Evolutionary conservation across 1,140 invertebrate genomes (phyloP).

Genomic region (Drosophila repletoides): DNA sequence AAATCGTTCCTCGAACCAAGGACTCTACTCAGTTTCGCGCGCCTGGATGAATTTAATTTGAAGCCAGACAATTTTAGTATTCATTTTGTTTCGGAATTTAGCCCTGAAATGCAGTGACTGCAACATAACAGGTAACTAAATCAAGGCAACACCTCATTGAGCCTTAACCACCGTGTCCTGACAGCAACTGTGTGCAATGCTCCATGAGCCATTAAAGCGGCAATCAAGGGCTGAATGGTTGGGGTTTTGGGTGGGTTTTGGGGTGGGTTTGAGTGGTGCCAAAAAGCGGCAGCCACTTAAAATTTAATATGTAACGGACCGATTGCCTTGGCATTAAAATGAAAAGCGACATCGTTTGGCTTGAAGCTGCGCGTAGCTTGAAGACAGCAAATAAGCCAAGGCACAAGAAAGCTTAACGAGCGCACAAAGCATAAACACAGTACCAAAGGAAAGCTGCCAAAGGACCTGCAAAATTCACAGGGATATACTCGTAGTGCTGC

Average conservation of each 20-base stretch:
- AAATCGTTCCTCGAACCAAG: too few species aligned
- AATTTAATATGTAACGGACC: slow-evolving; percentile 65
- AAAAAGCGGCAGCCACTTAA: slow-evolving; percentile 51
- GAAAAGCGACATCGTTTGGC: slow-evolving; percentile 30
- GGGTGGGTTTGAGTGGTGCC: background rate
- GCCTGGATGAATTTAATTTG: too few species aligned
- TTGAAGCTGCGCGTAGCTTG: background rate
- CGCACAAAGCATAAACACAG: slow-evolving; percentile 51
- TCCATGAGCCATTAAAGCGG: slow-evolving; percentile 65
- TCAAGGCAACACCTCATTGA: slow-evolving; percentile 74
- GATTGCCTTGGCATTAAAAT: slow-evolving; percentile 56
- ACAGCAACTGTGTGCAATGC: slow-evolving; percentile 45
- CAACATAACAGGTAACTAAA: slow-evolving; percentile 56
- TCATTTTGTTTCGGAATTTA: background rate
- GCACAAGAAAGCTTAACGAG: slow-evolving; percentile 58
- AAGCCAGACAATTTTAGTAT: background rate
- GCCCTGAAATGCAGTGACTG: slow-evolving; percentile 20
- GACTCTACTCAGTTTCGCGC: too few species aligned
- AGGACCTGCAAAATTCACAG: background rate
- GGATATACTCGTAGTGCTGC: background rate
- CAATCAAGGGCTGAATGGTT: slow-evolving; percentile 29
- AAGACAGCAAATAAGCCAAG: slow-evolving; percentile 34
- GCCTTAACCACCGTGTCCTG: slow-evolving; percentile 69
- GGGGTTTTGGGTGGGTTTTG: background rate
- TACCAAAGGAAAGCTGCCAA: slow-evolving; percentile 21